Base-by-base conservation (phyloP, 2,797 vertebrate species). In the Valencia hispanica region DNA sequence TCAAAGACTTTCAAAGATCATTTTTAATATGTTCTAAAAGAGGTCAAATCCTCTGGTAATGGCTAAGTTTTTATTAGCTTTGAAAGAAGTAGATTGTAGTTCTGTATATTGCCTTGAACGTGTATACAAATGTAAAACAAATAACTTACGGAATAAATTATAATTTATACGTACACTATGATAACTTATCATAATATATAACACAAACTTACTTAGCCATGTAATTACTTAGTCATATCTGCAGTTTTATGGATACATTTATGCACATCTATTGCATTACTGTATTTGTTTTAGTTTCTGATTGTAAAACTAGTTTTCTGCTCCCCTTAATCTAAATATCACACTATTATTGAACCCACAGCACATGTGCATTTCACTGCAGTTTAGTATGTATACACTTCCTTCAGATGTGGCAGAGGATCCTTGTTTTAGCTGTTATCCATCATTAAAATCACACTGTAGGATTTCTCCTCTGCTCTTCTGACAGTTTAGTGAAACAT, bases 401-500 rank as follows among this genome's bases (percentile, higher is more conserved):
- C 39, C 39, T 57, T 27, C 32, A 22, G 11, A 10, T 45, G 71
- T 47, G 71, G 5, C 63, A 55, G 22, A 25, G 32, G 41, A 30
- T 4, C 50, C 34, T 57, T 25, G 10, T 57, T 73, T 70, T 30
- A 75, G 68, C 34, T 18, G 4, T 79, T 3, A 68, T 74, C 17
- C 20, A 65, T 65, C 34, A 39, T 39, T 65, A 65, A 65, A 65
- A 18, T 32, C 55, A 36, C 53, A 30, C 39, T 72, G 27, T 68
- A 45, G 20, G 43, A 72, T 48, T 18, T 32, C 9, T 12, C 34
- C 8, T 66, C 5, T 68, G 69, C 45, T 51, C 22, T 70, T 10
- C 69, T 14, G n/a, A 75, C 32, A 75, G 20, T 17, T 51, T 27
- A 30, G 34, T 70, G 27, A 77, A 72, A 78, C 15, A 1, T 25